A percentile compares a stretch with the other conserved stretches of the same genome.
Evolutionary conservation across 2,797 vertebrate genomes (phyloP).

Genomic region (Lepilemur septentrionalis): DNA sequence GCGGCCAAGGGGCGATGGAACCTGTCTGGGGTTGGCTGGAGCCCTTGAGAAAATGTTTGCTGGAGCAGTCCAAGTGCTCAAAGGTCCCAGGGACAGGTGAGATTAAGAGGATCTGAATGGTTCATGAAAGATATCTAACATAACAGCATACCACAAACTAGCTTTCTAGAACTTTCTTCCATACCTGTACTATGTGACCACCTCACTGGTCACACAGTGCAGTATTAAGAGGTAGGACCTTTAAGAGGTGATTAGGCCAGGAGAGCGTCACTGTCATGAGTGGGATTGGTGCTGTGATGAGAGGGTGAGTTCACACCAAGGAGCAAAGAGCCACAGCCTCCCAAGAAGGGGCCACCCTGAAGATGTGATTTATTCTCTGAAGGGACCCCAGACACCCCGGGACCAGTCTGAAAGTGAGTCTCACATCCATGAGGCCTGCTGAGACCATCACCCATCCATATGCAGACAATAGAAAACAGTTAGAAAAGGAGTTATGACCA

Average conservation of each 20-base stretch:
- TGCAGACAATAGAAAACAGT: background rate
- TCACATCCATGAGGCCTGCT: background rate
- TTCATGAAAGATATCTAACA: background rate
- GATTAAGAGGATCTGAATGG: background rate
- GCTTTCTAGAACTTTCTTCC: constrained; percentile 10
- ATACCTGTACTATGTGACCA: background rate
- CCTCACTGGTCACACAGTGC: background rate
- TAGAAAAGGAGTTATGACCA: background rate
- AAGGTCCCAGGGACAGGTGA: background rate
- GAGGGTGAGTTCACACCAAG: background rate
- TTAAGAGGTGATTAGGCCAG: too few relatives aligned
- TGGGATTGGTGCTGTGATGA: too few relatives aligned
- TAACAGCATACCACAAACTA: background rate
- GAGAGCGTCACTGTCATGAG: too few relatives aligned
- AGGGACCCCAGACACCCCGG: background rate
- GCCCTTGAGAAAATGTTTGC: background rate
- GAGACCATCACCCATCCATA: background rate
- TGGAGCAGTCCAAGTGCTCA: background rate
- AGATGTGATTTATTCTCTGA: background rate
- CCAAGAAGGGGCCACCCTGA: background rate
- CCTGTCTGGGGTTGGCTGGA: background rate
- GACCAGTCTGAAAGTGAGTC: background rate
- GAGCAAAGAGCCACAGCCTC: background rate
- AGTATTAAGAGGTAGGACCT: too few relatives aligned
- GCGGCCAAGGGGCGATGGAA: background rate